Evolutionary conservation across 1,140 invertebrate species (phyloP).

Genomic region (Anoplolepis gracilipes): DNA sequence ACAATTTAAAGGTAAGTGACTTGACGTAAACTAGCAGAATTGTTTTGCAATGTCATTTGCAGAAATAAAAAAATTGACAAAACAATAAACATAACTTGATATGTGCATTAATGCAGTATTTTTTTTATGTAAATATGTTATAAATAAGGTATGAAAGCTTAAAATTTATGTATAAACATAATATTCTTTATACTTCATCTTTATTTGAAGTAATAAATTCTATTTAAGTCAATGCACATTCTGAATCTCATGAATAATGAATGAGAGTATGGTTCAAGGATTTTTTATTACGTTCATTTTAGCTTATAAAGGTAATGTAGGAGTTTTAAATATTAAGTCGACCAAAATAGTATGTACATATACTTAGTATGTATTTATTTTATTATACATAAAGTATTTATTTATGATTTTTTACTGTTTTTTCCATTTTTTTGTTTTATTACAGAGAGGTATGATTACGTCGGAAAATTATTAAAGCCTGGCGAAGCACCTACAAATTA

Average conservation of each 20-base stretch:
- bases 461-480: conserved; percentile 96
- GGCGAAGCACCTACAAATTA: conserved; percentile 96
- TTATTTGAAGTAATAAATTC: not conserved
- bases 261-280: conserved; percentile 9
- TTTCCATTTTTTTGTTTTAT: conserved; percentile 66
- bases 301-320: not conserved
- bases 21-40: not conserved
- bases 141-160: not conserved
- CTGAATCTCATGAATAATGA: conserved; percentile 10
- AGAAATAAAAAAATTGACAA: not conserved
- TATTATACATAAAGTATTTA: too few species aligned
- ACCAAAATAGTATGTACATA: not conserved
- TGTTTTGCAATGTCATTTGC: not conserved
- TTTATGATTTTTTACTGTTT: too few species aligned
- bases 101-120: not conserved
- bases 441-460: conserved; percentile 97
- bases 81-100: not conserved
- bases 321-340: not conserved
- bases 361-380: too few species aligned
- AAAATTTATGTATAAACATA: not conserved
- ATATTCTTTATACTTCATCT: not conserved
- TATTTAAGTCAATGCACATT: conserved; percentile 8
- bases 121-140: not conserved
- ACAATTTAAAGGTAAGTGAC: conserved; percentile 94
- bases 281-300: not conserved